Evolutionary conservation across 2,888 invertebrate species (phyloP), one percentile per base, ranked within the genome.

Genomic region (Oegoconia quadripuncta): DNA sequence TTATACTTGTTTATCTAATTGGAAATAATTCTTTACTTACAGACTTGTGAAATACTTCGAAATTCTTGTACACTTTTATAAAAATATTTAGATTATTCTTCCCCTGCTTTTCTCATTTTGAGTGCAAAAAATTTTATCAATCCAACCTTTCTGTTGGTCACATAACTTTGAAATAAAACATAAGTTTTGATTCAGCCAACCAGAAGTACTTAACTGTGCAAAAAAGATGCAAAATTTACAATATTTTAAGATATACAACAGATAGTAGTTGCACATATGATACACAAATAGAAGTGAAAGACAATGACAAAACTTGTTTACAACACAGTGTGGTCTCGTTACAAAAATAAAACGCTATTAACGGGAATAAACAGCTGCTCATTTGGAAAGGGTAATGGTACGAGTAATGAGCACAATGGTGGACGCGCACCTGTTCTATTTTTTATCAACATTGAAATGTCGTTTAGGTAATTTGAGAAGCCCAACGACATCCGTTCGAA

Each of bases 341-440:
- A 42, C 50, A 53, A 50, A 53, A 61, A 57, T 58, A 51, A 59
- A 56, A 39, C 35, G 44, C 41, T 59, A 66, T 57, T 55, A 59
- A 55, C 50, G 35, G 48, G 44, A 51, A 46, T 48, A 56, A 62
- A 52, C 69, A 70, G 61, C 62, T 67, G 65, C 53, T 58, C 55
- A 52, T 54, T 63, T 52, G 49, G 34, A 53, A 62, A 57, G 55
- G 53, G 56, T 57, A 67, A 63, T 59, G 50, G 54, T 51, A 40
- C 53, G 49, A 6, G 6, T 13, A 51, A 40, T 54, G 49, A 6
- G 6, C 11, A 11, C 54, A 60, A 52, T 61, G 45, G 44, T 49
- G 36, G 41, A 44, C 49, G 50, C 45, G 48, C 66, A 68, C 63
- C 68, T 65, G 64, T 59, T 55, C 48, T 40, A 50, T 55, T 58